Evolutionary conservation across 2,113 vertebrate species (phyloP).

Genomic region (Pangasianodon gigas): DNA sequence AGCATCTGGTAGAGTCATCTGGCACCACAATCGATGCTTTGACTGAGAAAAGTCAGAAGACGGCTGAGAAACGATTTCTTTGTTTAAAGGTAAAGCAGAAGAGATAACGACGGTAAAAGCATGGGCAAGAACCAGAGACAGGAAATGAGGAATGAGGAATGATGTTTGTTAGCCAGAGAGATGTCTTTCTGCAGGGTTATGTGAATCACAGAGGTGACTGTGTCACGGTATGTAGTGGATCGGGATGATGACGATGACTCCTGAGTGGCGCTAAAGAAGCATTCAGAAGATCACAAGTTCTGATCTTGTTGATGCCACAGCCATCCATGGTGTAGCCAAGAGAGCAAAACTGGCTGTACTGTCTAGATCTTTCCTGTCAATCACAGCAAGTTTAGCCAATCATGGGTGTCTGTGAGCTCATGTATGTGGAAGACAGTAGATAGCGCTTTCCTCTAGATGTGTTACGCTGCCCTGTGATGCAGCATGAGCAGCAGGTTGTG

Average conservation of each 20-base stretch:
- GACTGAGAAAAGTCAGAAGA: neutral
- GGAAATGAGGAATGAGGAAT: neutral
- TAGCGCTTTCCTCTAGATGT: neutral
- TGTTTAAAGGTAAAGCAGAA: constrained; percentile 4
- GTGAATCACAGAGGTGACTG: neutral
- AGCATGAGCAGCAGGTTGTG: neutral
- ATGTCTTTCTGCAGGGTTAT: neutral
- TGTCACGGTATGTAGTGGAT: neutral
- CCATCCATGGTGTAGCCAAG: neutral
- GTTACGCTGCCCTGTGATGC: neutral
- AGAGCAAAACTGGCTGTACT: neutral
- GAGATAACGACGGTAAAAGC: neutral
- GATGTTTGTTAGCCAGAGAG: neutral
- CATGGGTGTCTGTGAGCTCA: neutral
- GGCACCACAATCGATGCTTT: neutral
- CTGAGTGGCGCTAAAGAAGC: neutral
- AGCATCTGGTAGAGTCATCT: neutral
- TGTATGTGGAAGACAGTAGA: neutral
- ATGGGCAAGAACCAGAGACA: neutral
- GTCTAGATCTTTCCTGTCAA: neutral
- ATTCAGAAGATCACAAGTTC: neutral
- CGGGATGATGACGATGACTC: neutral
- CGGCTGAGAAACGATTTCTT: neutral
- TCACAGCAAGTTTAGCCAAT: neutral
- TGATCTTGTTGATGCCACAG: neutral